Conservation (phyloP, 1,140 invertebrate species). For the Heliconius eleuchia region DNA sequence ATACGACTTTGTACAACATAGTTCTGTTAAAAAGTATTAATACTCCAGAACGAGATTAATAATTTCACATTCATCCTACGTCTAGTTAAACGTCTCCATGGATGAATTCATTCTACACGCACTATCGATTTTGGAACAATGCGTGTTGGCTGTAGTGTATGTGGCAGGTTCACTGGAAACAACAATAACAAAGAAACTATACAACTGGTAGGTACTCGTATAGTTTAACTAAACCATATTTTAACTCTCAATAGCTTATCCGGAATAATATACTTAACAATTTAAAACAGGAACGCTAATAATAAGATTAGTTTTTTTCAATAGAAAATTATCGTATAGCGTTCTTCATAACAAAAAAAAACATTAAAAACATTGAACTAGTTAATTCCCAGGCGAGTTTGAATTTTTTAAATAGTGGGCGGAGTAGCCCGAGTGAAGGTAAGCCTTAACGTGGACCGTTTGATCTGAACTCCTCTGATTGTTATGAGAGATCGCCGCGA, state of each 20-base stretch:
- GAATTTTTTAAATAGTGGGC: slow-evolving; percentile 79
- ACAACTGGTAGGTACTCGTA: neutral
- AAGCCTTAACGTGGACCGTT: slow-evolving; percentile 61
- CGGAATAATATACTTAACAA: neutral
- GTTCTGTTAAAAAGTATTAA: too few species aligned
- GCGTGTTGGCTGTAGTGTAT: neutral
- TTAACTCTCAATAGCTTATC: neutral
- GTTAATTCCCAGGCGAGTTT: slow-evolving; percentile 66
- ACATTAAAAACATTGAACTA: slow-evolving; percentile 59
- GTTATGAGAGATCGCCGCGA: slow-evolving; percentile 63
- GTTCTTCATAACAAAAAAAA: neutral
- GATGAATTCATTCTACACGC: neutral
- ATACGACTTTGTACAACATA: too few species aligned
- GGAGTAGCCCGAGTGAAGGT: slow-evolving; percentile 52
- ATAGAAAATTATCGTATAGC: neutral
- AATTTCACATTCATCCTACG: neutral
- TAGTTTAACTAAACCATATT: slow-evolving; percentile 8
- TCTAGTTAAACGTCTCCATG: neutral
- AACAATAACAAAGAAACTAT: too few species aligned
- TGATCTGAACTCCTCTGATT: slow-evolving; percentile 57
- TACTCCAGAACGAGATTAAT: neutral
- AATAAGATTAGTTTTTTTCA: neutral
- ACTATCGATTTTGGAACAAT: neutral
- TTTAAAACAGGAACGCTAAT: neutral
- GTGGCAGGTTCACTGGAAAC: neutral